Evolutionary conservation across 2,797 vertebrate species (phyloP), one percentile per base, ranked within the genome.

Genomic region (Dendrocincla tyrannina): DNA sequence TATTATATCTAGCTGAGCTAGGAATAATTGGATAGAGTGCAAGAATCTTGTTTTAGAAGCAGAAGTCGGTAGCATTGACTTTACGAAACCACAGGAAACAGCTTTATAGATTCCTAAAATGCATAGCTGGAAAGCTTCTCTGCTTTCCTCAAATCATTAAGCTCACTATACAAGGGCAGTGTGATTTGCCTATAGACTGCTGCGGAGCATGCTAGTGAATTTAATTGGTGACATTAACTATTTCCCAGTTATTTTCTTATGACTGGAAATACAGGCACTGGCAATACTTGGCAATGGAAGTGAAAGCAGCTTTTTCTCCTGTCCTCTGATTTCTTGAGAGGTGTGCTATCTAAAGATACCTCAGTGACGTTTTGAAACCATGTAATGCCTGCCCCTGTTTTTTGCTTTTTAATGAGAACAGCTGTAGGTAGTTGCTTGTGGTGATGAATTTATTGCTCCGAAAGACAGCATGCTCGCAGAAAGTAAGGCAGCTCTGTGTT

Each of bases 281-380:
- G n/a, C 13, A 42, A 2, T 76, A 22, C 0, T 6, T 47, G 39
- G 28, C n/a, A 15, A 9, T 6, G n/a, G 35, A 41, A 74, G 42
- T 35, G 25, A 32, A 72, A 75, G 46, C 11, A 30, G 23, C 27
- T 79, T 68, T 58, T 14, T 41, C 88, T 64, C 32, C 19, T 60
- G 24, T 32, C 30, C 15, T 73, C 58, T 30, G 37, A 28, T 39
- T 69, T 74, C 19, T 70, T 32, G 56, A 41, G 79, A 79, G 37
- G 25, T 46, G 17, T 33, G 50, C 50, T 85, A 1, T 28, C 73
- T 74, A 2, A 72, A 68, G 17, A 10, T n/a, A 41, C 19, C 27
- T 85, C 13, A 1, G 46, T 35, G 0, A 0, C 33, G 3, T 44
- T 88, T 73, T 30, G 35, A 37, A 87, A 22, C 10, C 3, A 0